phyloP scores from a whole-genome alignment of 2,797 vertebrate species.

The Microcaecilia unicolor region DNA sequence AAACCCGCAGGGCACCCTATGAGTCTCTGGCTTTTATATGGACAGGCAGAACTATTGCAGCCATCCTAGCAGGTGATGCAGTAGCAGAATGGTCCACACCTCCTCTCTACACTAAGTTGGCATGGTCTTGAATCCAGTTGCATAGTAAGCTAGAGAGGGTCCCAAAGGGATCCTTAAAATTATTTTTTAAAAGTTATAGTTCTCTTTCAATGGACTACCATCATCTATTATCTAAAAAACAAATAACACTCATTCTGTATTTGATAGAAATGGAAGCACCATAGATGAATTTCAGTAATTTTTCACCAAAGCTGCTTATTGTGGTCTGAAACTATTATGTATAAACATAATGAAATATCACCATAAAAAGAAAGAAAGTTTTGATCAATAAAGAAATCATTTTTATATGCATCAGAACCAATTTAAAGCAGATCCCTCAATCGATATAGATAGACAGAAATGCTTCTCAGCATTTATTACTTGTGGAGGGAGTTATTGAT shows the following conservation, averaged over 20 bases:
- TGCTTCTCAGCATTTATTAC: conserved; percentile 68
- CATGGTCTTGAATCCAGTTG: no score
- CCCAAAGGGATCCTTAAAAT: no score
- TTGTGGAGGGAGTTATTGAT: conserved; percentile 59
- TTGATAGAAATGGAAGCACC: conserved; percentile 20
- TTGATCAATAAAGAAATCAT: conserved; percentile 63
- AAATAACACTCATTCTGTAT: conserved; percentile 23
- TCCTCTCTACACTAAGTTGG: no score
- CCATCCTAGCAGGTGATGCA: no score
- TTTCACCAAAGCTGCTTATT: conserved; percentile 25
- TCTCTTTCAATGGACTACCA: conserved; percentile 19
- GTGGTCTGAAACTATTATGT: conserved; percentile 15
- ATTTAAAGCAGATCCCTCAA: conserved; percentile 60
- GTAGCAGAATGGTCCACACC: no score
- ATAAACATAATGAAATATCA: conserved; percentile 35
- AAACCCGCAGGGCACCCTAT: no score
- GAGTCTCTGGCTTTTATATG: no score
- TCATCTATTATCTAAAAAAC: conserved; percentile 23
- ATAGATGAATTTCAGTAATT: conserved; percentile 21
- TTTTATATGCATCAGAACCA: conserved; percentile 66
- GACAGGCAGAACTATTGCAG: no score
- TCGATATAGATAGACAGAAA: conserved; percentile 67
- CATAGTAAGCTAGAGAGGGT: no score
- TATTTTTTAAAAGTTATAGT: conserved; percentile 9
- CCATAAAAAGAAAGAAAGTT: conserved; percentile 37